A percentile compares a stretch with the other conserved stretches of the same genome.
Evolutionary conservation across 2,797 vertebrate species (phyloP).

Genomic region (Coilia nasus): DNA sequence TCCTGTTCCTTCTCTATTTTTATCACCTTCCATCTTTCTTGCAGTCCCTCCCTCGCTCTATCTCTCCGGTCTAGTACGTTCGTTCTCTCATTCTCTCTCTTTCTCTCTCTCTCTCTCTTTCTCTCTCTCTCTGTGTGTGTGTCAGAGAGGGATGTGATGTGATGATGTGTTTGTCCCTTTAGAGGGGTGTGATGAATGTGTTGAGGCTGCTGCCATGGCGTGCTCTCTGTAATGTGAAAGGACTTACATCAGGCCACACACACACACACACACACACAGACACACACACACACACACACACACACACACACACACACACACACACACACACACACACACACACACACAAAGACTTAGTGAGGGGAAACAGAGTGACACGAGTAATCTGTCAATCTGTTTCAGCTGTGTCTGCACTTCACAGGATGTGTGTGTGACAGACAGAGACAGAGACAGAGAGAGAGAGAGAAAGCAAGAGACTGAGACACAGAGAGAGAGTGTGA

Average conservation of each 20-base stretch:
- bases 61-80: slow-evolving; percentile 47
- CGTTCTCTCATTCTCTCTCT: slow-evolving; percentile 46
- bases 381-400: slow-evolving; percentile 68
- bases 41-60: slow-evolving; percentile 26
- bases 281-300: slow-evolving; percentile 17
- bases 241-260: background rate
- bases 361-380: slow-evolving; percentile 52
- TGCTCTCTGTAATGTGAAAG: slow-evolving; percentile 26
- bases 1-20: slow-evolving; percentile 24
- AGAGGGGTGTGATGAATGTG: slow-evolving; percentile 51
- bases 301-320: background rate
- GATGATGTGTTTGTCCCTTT: slow-evolving; percentile 50
- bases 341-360: slow-evolving; percentile 31
- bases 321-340: slow-evolving; percentile 11
- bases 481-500: slow-evolving; percentile 25
- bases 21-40: slow-evolving; percentile 11
- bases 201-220: slow-evolving; percentile 21
- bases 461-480: slow-evolving; percentile 6
- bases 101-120: background rate
- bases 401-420: slow-evolving; percentile 50
- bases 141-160: slow-evolving; percentile 35
- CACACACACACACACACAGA: slow-evolving; percentile 9
- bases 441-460: background rate
- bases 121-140: background rate
- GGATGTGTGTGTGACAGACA: slow-evolving; percentile 31